Base-by-base conservation (phyloP, 2,797 vertebrate species). In the Rachycentron canadum region DNA sequence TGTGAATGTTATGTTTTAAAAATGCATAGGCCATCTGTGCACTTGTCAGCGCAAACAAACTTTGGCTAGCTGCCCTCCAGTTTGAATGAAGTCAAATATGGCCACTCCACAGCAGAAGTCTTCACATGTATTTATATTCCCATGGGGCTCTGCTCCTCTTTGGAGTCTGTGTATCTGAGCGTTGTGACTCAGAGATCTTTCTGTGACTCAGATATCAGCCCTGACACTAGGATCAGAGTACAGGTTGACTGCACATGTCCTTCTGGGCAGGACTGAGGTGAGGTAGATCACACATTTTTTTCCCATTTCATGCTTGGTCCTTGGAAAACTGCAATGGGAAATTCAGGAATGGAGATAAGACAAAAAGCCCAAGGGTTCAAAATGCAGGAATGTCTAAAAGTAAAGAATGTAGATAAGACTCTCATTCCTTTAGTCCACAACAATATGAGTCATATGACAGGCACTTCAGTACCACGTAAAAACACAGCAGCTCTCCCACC, bases 21-120 rank as follows among this genome's bases (percentile, higher is more conserved):
- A 88, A 91, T 88, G 82, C 86, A 91, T 79, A 89, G 85, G 86
- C 87, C 87, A 91, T 89, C 86, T 89, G 88, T 75, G 76, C 81
- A 88, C 76, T 83, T 62, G 58, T 88, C 69, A 78, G 83, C 83
- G 76, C 84, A 91, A 86, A 92, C 82, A 79, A 82, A 87, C 81
- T 78, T 84, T 86, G 87, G 90, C 92, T 83, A 87, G 87, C 87
- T 93, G 90, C 87, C 86, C 76, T 78, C 49, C 62, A 10, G 68
- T 82, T 86, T 66, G 67, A 87, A 79, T 57, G 5, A 0, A 73
- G 71, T 72, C 69, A 84, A 89, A 76, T 76, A 58, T 69, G 73
- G 52, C 63, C 56, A 26, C 49, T 58, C 21, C 69, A 32, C 53
- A 70, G 82, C 78, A 73, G 67, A 79, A 67, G 71, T 76, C 68